phyloP scores from a whole-genome alignment of 2,797 vertebrate genomes.

The Onychomys torridus region DNA sequence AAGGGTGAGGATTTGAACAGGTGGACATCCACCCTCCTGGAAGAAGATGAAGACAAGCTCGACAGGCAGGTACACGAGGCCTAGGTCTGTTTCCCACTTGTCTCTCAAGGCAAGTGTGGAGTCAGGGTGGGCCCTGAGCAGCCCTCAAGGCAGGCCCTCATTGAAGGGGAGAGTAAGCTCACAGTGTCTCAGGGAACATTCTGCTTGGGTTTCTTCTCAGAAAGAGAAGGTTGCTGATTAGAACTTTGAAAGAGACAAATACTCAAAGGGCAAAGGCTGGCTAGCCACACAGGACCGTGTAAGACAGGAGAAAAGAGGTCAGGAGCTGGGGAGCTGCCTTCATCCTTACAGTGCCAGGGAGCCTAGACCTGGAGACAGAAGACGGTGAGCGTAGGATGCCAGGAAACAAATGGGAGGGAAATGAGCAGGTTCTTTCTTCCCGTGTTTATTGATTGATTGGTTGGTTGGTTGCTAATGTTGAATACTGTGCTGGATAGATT shows the following conservation, averaged over 20 bases:
- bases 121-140: not conserved
- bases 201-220: slow-evolving; percentile 75
- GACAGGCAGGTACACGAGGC: rapidly evolving
- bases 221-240: slow-evolving; percentile 79
- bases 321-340: not conserved
- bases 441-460: not conserved
- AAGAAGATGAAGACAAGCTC: not conserved
- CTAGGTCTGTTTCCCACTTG: not conserved
- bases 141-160: slow-evolving; percentile 54
- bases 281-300: slow-evolving; percentile 58
- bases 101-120: rapidly evolving
- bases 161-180: slow-evolving; percentile 81
- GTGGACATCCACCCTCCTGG: not conserved
- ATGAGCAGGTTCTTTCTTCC: not conserved
- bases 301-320: slow-evolving; percentile 14
- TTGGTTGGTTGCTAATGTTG: not conserved
- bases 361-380: not conserved
- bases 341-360: not conserved
- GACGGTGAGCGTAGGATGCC: not conserved
- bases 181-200: slow-evolving; percentile 66
- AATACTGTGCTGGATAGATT: not conserved
- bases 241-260: slow-evolving; percentile 62
- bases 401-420: not conserved
- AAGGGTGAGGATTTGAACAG: not conserved
- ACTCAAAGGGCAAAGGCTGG: slow-evolving; percentile 55